A percentile compares a stretch with the other conserved stretches of the same genome.
These are phyloP conservation scores for Monopterus albus DNA, from an alignment of 2,113 vertebrate genomes.

Conservation along the genomic window DNA sequence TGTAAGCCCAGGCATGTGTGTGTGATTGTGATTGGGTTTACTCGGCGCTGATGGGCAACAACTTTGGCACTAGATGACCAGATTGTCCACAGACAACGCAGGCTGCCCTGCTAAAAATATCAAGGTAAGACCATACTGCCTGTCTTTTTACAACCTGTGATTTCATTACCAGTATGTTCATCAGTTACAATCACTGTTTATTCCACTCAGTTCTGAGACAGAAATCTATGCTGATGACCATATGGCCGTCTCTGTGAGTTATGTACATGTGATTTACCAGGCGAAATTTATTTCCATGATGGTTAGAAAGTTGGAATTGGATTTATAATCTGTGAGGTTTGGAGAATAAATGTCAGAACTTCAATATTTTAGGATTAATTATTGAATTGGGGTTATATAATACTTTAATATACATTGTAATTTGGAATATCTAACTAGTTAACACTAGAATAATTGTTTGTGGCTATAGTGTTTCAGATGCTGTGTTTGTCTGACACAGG, in stretches of 20 bases:
- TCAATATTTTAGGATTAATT: not conserved
- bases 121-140: slow-evolving; percentile 58
- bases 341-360: too few relatives aligned
- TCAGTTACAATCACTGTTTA: not conserved
- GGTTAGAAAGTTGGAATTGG: not conserved
- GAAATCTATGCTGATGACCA: not conserved
- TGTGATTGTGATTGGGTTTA: slow-evolving; percentile 68
- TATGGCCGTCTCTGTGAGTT: not conserved
- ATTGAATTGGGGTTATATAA: not conserved
- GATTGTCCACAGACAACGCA: slow-evolving; percentile 11
- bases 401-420: not conserved
- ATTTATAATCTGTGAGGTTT: not conserved
- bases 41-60: slow-evolving; percentile 26
- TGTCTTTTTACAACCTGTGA: slow-evolving; percentile 1
- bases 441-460: not conserved
- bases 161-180: slow-evolving; percentile 7
- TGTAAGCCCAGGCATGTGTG: slow-evolving; percentile 70
- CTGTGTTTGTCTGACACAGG: not conserved
- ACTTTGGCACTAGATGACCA: slow-evolving; percentile 43
- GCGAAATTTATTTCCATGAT: slow-evolving; percentile 6
- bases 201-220: not conserved
- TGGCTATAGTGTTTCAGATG: not conserved
- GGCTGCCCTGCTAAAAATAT: slow-evolving; percentile 28
- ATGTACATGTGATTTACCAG: not conserved
- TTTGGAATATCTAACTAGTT: not conserved